Evolutionary conservation across 2,113 vertebrate genomes (phyloP).

Genomic region (Apaloderma vittatum): DNA sequence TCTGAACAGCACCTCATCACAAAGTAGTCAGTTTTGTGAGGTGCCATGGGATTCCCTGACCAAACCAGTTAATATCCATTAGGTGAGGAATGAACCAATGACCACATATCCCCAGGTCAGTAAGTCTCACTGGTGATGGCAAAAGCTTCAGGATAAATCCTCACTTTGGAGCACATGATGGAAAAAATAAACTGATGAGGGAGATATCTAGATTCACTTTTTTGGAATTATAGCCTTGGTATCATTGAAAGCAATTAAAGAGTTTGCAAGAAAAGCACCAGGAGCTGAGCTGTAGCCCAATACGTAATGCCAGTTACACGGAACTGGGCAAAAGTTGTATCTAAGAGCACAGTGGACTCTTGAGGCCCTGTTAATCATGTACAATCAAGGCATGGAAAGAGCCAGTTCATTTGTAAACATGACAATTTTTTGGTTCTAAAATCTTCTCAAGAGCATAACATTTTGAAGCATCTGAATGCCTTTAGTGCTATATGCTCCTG

Average conservation of each 20-base stretch:
- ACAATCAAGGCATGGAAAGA: neutral
- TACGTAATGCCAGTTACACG: neutral
- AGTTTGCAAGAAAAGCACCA: neutral
- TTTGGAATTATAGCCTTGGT: neutral
- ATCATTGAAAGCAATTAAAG: neutral
- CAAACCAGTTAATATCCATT: neutral
- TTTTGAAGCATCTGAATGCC: neutral
- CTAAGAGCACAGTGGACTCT: neutral
- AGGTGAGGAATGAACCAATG: neutral
- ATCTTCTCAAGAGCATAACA: neutral
- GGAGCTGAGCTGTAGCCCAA: neutral
- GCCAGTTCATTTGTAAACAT: neutral
- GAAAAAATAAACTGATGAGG: neutral
- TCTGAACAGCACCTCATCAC: neutral
- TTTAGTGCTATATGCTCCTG: neutral
- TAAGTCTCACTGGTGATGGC: neutral
- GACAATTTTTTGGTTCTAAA: neutral
- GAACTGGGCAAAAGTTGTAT: neutral
- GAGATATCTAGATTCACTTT: neutral
- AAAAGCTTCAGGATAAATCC: neutral
- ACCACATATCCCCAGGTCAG: neutral
- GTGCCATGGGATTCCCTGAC: neutral
- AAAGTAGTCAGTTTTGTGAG: neutral
- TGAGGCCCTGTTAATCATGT: neutral
- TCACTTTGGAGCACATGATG: neutral